A percentile compares a stretch with the other conserved stretches of the same genome.
phyloP scores from a whole-genome alignment of 2,888 invertebrate species.

The Ochropacha duplaris region DNA sequence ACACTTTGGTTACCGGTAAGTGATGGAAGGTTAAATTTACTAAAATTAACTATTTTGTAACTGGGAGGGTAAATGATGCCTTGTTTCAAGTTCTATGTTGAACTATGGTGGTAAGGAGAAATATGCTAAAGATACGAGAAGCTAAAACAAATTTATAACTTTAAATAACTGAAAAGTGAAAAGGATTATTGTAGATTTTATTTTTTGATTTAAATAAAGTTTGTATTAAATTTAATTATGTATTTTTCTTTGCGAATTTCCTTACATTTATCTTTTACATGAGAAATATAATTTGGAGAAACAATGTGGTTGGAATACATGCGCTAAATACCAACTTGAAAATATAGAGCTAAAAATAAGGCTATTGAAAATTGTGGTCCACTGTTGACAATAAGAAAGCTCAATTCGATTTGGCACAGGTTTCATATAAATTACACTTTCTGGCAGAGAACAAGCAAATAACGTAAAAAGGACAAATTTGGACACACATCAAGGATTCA shows the following conservation, averaged over 20 bases:
- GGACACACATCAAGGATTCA: not conserved
- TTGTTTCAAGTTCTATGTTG: constrained; percentile 32
- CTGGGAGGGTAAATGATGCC: constrained; percentile 50
- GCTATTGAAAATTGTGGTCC: no score
- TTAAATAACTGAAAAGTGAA: constrained; percentile 71
- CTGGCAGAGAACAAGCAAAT: not conserved
- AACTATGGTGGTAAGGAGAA: constrained; percentile 25
- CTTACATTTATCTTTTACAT: not conserved
- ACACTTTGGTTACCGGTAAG: constrained; percentile 13
- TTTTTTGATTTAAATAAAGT: constrained; percentile 83
- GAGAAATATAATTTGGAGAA: not conserved
- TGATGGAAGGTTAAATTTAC: constrained; percentile 40
- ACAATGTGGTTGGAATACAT: not conserved
- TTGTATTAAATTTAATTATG: constrained; percentile 69
- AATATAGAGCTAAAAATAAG: no score
- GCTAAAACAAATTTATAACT: constrained; percentile 73
- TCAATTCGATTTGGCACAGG: not conserved
- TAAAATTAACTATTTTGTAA: constrained; percentile 31
- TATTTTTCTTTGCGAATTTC: constrained; percentile 23
- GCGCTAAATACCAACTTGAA: no score
- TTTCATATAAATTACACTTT: not conserved
- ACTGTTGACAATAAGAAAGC: not conserved
- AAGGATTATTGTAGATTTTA: constrained; percentile 81
- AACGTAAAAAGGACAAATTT: not conserved
- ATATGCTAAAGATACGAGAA: constrained; percentile 35